phyloP scores from a whole-genome alignment of 2,797 vertebrate genomes.

The Chrosomus eos region DNA sequence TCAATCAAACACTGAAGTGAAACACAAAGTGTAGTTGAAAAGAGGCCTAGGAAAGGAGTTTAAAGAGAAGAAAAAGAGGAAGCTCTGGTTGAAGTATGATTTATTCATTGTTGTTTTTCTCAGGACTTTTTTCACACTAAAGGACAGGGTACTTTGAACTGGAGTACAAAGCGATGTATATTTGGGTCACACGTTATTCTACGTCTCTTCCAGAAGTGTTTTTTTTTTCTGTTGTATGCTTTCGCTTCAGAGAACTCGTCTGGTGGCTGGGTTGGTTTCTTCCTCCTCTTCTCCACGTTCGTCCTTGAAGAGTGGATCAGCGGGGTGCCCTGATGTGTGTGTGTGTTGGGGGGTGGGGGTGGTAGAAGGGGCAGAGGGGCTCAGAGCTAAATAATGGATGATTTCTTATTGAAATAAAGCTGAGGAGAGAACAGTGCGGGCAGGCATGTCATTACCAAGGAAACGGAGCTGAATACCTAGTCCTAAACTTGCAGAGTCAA shows the following conservation, averaged over 20 bases:
- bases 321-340: conserved; percentile 73
- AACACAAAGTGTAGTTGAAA: conserved; percentile 51
- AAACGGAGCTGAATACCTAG: conserved; percentile 65
- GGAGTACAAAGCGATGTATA: conserved; percentile 82
- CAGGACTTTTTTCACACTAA: conserved; percentile 74
- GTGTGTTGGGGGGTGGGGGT: conserved; percentile 31
- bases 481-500: conserved; percentile 53
- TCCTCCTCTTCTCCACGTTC: conserved; percentile 71
- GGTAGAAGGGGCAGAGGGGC: conserved; percentile 68
- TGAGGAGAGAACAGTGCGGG: conserved; percentile 63
- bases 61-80: conserved; percentile 61
- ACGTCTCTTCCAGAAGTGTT: conserved; percentile 45
- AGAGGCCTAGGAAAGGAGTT: conserved; percentile 42
- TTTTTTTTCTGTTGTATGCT: conserved; percentile 49
- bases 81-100: conserved; percentile 74
- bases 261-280: conserved; percentile 57
- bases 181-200: conserved; percentile 76
- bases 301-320: conserved; percentile 81
- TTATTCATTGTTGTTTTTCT: conserved; percentile 82
- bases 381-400: conserved; percentile 81
- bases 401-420: conserved; percentile 79
- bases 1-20: conserved; percentile 45
- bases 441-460: conserved; percentile 70
- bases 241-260: conserved; percentile 57
- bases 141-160: conserved; percentile 83